Percentiles rank a stretch among this genome's conserved stretches.
These are phyloP conservation scores for Loriculus beryllinus DNA, from an alignment of 2,797 vertebrate genomes.

Conservation along the genomic window DNA sequence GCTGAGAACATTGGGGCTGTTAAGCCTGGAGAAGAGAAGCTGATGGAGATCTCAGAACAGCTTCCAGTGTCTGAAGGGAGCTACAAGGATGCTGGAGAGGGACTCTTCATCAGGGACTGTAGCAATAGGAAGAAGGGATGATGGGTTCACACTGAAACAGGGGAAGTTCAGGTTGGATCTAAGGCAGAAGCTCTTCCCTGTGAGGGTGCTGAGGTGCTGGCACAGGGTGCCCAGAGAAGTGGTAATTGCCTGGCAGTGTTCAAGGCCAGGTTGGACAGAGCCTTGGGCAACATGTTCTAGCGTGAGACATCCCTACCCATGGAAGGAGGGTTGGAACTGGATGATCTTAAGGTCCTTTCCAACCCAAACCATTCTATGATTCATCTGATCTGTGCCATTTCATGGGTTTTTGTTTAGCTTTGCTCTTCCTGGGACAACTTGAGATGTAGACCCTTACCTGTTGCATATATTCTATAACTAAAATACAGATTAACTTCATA, in stretches of 20 bases:
- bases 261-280: neutral
- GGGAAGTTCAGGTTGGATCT: too few relatives aligned
- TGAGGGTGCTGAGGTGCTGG: too few relatives aligned
- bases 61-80: neutral
- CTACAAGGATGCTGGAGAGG: neutral
- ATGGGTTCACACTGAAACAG: too few relatives aligned
- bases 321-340: too few relatives aligned
- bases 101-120: too few relatives aligned
- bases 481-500: neutral
- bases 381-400: neutral
- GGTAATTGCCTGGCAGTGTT: neutral
- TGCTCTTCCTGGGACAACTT: neutral
- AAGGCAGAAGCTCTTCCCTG: too few relatives aligned
- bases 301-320: too few relatives aligned
- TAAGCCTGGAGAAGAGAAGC: neutral
- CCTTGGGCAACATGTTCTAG: too few relatives aligned
- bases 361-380: neutral
- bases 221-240: too few relatives aligned
- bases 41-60: neutral
- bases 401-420: neutral
- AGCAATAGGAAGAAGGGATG: too few relatives aligned
- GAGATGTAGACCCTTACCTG: neutral
- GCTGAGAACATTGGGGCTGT: neutral
- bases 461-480: neutral
- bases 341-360: neutral